These are phyloP conservation scores for Malurus elegans DNA, from an alignment of 2,113 vertebrate species.

Conservation along the genomic window DNA sequence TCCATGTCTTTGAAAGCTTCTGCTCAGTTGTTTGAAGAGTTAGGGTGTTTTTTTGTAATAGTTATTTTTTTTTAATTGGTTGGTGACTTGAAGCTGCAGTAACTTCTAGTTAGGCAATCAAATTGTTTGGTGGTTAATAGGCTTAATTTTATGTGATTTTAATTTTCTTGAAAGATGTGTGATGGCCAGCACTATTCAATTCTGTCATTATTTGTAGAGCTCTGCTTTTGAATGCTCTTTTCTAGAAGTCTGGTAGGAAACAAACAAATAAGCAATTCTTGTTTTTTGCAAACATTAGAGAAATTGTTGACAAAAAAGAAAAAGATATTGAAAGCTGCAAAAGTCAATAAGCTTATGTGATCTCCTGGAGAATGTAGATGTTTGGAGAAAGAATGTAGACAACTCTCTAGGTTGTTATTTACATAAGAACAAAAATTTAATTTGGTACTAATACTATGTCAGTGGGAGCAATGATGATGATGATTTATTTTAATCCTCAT, in stretches of 20 bases:
- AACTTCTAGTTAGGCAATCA: neutral
- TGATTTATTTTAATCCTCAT: neutral
- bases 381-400: neutral
- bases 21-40: neutral
- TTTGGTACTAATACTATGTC: neutral
- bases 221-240: neutral
- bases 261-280: neutral
- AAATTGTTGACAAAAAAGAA: neutral
- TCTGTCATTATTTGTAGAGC: neutral
- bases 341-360: neutral
- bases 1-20: neutral
- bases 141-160: neutral
- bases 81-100: neutral
- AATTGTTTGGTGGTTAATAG: neutral
- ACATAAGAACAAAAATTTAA: neutral
- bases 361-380: neutral
- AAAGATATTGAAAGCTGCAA: neutral
- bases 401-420: neutral
- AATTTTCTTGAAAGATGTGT: neutral
- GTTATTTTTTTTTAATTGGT: neutral
- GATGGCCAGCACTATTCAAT: neutral
- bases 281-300: neutral
- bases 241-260: neutral
- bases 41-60: rapidly evolving
- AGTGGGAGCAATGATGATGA: neutral